These are phyloP conservation scores for Calidris pugnax DNA, from an alignment of 2,113 vertebrate genomes.

Conservation along the genomic window DNA sequence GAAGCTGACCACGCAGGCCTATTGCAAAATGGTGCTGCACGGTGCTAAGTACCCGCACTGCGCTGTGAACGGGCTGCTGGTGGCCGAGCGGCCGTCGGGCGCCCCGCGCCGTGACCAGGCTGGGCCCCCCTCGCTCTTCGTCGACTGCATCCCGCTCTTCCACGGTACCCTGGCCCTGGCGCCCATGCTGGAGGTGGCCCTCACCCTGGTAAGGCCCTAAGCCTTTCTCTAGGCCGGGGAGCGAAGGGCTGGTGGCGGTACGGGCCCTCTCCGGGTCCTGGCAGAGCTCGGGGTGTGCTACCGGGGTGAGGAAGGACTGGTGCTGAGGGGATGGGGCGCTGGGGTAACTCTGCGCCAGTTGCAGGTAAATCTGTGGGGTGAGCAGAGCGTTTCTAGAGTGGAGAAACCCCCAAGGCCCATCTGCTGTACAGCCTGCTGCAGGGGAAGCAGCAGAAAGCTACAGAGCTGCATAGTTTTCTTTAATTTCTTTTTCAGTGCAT, in stretches of 20 bases:
- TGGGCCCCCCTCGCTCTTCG: slow-evolving; percentile 80
- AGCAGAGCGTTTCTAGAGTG: accelerated
- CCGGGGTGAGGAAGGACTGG: not conserved
- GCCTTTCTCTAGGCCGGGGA: accelerated
- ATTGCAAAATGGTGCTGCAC: slow-evolving; percentile 95
- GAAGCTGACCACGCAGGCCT: slow-evolving; percentile 92
- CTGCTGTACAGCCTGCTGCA: accelerated
- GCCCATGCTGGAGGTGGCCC: slow-evolving; percentile 93
- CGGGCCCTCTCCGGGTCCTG: not conserved
- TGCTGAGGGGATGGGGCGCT: no score
- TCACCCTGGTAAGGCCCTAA: slow-evolving; percentile 84
- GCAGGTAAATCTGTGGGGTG: not conserved
- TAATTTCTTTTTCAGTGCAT: not conserved
- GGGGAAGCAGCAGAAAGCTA: not conserved
- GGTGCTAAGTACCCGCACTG: slow-evolving; percentile 92
- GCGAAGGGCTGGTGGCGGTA: accelerated
- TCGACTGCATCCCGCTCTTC: slow-evolving; percentile 94
- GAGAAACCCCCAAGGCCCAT: accelerated
- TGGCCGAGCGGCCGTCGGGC: slow-evolving; percentile 83
- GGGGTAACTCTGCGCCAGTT: not conserved
- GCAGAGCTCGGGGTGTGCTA: not conserved
- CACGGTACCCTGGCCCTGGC: slow-evolving; percentile 91
- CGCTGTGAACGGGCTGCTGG: slow-evolving; percentile 90
- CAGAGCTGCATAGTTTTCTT: not conserved
- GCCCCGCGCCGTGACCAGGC: slow-evolving; percentile 73